Percentiles rank a stretch among this genome's conserved stretches.
These are phyloP conservation scores for Daboia siamensis DNA, from an alignment of 2,113 vertebrate species.

Conservation along the genomic window DNA sequence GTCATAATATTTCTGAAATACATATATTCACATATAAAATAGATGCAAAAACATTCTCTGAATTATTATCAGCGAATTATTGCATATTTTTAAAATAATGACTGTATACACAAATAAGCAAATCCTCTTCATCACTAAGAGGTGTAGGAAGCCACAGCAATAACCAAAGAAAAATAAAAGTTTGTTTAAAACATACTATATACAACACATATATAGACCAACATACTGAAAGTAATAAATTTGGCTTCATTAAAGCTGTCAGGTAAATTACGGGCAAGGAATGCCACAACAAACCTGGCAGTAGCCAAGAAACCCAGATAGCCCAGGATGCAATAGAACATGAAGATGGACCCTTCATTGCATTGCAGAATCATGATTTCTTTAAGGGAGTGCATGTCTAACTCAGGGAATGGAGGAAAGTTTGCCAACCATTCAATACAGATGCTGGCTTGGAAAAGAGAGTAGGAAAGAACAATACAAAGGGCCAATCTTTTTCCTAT, in stretches of 20 bases:
- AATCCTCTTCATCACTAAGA: too few species aligned
- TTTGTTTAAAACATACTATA: too few species aligned
- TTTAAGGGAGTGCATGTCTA: background rate
- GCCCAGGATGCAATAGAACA: background rate
- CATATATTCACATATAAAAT: too few species aligned
- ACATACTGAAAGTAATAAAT: background rate
- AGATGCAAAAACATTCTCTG: too few species aligned
- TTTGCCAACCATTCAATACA: background rate
- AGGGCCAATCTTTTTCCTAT: background rate
- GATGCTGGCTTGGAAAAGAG: background rate
- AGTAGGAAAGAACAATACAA: background rate
- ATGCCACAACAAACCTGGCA: background rate
- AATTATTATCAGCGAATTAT: too few species aligned
- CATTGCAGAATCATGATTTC: background rate
- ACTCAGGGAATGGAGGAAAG: background rate
- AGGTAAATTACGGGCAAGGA: background rate
- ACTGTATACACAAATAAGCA: too few species aligned
- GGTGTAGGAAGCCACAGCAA: too few species aligned
- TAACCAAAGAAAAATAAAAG: too few species aligned
- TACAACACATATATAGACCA: too few species aligned
- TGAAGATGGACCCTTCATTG: background rate
- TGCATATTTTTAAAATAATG: too few species aligned
- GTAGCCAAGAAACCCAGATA: background rate
- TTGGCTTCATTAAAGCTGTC: background rate
- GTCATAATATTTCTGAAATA: too few species aligned